These are phyloP conservation scores for Teleiodes luculella DNA, from an alignment of 2,888 invertebrate species.

Conservation along the genomic window DNA sequence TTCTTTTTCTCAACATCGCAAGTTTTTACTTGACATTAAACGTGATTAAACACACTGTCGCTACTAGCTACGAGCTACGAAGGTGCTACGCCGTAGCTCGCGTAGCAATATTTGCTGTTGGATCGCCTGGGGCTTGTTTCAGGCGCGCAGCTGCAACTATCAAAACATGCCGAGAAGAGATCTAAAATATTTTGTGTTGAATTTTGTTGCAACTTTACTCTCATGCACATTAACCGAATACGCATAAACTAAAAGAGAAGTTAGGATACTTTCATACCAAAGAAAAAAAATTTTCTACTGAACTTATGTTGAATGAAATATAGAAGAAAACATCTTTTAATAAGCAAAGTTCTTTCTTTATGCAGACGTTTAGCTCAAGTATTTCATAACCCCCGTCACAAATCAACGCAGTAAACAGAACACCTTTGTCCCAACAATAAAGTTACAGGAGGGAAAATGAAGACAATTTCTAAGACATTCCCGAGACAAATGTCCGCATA, in stretches of 20 bases:
- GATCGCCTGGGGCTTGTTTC: not conserved
- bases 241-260: not conserved
- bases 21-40: too few relatives aligned
- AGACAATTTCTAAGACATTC: not conserved
- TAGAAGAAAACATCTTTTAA: not conserved
- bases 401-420: constrained; percentile 1
- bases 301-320: too few relatives aligned
- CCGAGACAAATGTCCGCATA: not conserved
- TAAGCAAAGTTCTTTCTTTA: not conserved
- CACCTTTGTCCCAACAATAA: not conserved
- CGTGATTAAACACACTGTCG: not conserved
- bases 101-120: not conserved
- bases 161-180: too few relatives aligned
- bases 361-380: not conserved
- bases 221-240: too few relatives aligned
- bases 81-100: not conserved
- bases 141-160: not conserved
- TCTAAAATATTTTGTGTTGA: too few relatives aligned
- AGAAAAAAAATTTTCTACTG: too few relatives aligned
- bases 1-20: too few relatives aligned
- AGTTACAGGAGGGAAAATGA: not conserved
- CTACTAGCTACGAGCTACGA: not conserved
- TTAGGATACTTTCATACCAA: too few relatives aligned
- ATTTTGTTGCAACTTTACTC: too few relatives aligned
- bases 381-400: not conserved